A percentile compares a stretch with the other conserved stretches of the same genome.
These are phyloP conservation scores for Channa striata DNA, from an alignment of 2,797 vertebrate species.

Conservation along the genomic window DNA sequence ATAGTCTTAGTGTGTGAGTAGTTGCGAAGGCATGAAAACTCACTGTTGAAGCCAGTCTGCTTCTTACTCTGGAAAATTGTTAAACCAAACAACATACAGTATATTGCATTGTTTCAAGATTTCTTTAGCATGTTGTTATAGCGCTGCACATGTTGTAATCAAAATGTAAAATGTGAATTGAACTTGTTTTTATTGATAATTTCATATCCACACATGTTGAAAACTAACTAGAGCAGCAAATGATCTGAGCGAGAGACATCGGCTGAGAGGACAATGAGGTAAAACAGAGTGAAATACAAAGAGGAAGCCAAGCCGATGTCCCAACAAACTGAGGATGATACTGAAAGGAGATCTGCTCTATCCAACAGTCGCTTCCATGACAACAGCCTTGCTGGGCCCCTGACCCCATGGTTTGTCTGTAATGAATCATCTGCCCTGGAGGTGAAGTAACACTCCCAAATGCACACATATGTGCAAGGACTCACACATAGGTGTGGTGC, in stretches of 20 bases:
- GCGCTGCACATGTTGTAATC: background rate
- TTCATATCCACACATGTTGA: background rate
- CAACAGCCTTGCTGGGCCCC: conserved; percentile 72
- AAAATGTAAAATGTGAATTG: too few relatives aligned
- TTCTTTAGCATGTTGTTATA: too few relatives aligned
- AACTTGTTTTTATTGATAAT: background rate
- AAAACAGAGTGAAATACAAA: conserved; percentile 1
- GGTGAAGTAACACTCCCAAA: conserved; percentile 70
- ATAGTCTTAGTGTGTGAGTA: too few relatives aligned
- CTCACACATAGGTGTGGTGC: conserved; percentile 12
- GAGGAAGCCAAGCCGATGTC: conserved; percentile 41
- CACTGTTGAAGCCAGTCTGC: too few relatives aligned
- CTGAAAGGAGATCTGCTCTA: conserved; percentile 76
- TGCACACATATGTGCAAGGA: conserved; percentile 43
- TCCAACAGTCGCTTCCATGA: conserved; percentile 76
- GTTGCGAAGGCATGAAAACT: too few relatives aligned
- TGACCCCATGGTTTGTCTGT: conserved; percentile 63
- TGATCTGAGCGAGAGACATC: background rate
- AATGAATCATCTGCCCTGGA: conserved; percentile 76
- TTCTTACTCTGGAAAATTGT: too few relatives aligned
- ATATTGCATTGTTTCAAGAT: too few relatives aligned
- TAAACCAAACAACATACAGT: too few relatives aligned
- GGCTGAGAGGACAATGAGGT: background rate
- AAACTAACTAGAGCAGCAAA: background rate
- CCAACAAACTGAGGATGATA: conserved; percentile 74